Conservation (phyloP, 2,888 invertebrate genomes). For the Machimus atricapillus region DNA sequence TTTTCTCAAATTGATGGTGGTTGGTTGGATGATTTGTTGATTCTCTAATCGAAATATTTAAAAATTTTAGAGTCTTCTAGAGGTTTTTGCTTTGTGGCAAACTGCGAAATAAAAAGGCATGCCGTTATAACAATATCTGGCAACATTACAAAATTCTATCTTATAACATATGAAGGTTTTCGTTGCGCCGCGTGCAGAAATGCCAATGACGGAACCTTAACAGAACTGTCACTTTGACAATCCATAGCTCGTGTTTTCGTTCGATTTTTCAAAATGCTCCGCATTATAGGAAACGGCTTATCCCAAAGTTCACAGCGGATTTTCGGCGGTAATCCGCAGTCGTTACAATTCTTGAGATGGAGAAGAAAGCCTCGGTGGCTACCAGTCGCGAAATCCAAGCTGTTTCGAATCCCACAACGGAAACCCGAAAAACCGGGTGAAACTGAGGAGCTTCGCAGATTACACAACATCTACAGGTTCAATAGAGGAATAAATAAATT, state of each 20-base stretch:
- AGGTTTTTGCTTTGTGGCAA: too few species aligned
- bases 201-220: background rate
- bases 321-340: constrained; percentile 5
- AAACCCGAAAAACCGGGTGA: constrained; percentile 71
- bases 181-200: background rate
- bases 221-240: background rate
- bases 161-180: background rate
- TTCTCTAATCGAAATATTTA: too few species aligned
- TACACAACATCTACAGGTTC: constrained; percentile 71
- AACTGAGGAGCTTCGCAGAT: constrained; percentile 68
- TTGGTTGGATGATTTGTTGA: too few species aligned
- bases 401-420: constrained; percentile 73
- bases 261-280: background rate
- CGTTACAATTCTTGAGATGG: constrained; percentile 63
- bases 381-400: constrained; percentile 80
- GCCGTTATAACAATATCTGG: too few species aligned
- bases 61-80: too few species aligned
- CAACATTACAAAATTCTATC: background rate
- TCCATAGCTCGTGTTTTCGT: background rate
- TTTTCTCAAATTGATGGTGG: too few species aligned
- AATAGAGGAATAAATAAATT: background rate
- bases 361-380: constrained; percentile 80
- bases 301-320: background rate
- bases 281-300: background rate
- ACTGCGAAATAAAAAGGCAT: too few species aligned